Percentiles rank a stretch among this genome's conserved stretches.
Conservation (phyloP, 2,888 invertebrate genomes). For the Calameuta pallipes region DNA sequence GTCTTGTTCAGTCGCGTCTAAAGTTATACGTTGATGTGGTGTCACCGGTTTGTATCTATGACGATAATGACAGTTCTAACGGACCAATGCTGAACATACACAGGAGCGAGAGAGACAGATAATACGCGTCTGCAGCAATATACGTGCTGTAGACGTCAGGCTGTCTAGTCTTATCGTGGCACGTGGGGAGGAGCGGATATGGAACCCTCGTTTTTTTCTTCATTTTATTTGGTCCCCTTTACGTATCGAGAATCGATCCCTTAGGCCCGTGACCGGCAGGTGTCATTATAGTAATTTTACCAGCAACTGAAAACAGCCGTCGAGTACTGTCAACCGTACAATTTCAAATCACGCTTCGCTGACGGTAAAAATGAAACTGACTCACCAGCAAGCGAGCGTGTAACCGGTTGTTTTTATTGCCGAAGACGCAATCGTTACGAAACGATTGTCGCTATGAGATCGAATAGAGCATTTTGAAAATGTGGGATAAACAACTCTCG, state of each 20-base stretch:
- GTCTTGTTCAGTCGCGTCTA: not conserved
- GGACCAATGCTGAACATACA: not conserved
- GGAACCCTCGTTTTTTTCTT: not conserved
- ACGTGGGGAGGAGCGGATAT: not conserved
- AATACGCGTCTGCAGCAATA: not conserved
- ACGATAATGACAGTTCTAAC: not conserved
- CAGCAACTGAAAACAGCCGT: not conserved
- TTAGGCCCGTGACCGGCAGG: not conserved
- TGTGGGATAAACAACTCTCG: not conserved
- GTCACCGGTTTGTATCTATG: not conserved
- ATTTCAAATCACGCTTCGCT: not conserved
- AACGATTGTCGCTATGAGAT: not conserved
- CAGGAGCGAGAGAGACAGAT: not conserved
- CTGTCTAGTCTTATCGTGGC: not conserved
- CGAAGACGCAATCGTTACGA: not conserved
- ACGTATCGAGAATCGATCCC: not conserved
- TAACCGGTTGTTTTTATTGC: not conserved
- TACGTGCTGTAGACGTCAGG: not conserved
- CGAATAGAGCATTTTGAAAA: not conserved
- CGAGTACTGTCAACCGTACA: not conserved
- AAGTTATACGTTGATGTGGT: not conserved
- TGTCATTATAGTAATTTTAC: not conserved
- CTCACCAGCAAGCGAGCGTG: not conserved
- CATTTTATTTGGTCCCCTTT: not conserved
- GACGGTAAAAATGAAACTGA: not conserved